Evolutionary conservation across 2,797 vertebrate species (phyloP).

Genomic region (Threskiornis aethiopicus): DNA sequence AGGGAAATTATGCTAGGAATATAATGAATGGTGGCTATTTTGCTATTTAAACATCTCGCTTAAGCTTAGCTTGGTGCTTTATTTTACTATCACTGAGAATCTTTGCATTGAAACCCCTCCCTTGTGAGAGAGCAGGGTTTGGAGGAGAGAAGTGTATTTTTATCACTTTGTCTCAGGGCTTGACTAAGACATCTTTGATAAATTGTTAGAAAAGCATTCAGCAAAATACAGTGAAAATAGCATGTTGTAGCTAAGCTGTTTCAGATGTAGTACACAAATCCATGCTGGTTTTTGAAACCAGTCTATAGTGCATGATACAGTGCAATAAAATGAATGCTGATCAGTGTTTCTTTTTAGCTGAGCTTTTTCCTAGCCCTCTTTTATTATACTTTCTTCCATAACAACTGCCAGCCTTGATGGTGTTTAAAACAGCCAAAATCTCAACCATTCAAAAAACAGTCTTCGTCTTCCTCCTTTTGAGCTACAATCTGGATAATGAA

Average conservation of each 20-base stretch:
- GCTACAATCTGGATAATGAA: neutral
- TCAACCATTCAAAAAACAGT: neutral
- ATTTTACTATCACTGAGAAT: neutral
- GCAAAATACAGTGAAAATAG: neutral
- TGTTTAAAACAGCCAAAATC: neutral
- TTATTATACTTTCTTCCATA: neutral
- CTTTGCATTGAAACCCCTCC: neutral
- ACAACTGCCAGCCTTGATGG: neutral
- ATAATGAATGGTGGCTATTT: neutral
- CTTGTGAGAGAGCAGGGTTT: neutral
- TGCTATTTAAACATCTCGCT: neutral
- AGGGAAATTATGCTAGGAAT: neutral
- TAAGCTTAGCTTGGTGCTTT: neutral
- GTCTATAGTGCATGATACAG: neutral
- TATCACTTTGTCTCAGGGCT: neutral
- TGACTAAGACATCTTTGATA: neutral
- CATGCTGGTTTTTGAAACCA: neutral
- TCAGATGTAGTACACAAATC: neutral
- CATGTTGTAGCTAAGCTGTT: neutral
- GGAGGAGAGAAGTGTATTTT: neutral
- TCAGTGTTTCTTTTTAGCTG: neutral
- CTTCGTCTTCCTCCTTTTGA: neutral
- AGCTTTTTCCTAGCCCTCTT: neutral
- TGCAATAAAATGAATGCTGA: neutral
- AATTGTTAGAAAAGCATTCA: neutral